Conservation (phyloP, 2,888 invertebrate genomes). For the Harpalus rufipes region DNA sequence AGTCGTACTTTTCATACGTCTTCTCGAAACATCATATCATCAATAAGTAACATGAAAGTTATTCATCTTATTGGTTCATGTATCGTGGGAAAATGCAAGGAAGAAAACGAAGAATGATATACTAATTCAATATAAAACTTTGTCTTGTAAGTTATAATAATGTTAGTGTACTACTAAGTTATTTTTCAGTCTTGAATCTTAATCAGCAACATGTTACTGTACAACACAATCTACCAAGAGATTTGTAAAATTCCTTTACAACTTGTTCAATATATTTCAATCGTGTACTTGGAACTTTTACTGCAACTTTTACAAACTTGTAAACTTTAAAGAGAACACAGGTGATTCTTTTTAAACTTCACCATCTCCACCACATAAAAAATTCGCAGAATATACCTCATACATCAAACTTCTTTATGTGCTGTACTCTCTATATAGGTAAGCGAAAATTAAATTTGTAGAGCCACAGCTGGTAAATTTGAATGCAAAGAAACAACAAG, state of each 20-base stretch:
- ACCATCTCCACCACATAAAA: conserved; percentile 31
- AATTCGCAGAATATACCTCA: conserved; percentile 32
- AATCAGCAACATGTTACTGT: neutral
- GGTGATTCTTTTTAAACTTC: conserved; percentile 44
- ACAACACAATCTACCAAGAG: conserved; percentile 3
- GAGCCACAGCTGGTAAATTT: conserved; percentile 28
- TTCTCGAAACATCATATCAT: too few species aligned
- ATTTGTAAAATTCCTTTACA: neutral
- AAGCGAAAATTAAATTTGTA: conserved; percentile 46
- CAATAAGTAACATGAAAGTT: too few species aligned
- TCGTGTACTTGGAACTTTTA: neutral
- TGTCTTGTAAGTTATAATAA: neutral
- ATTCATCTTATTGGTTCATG: too few species aligned
- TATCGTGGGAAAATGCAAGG: too few species aligned
- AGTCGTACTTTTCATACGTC: too few species aligned
- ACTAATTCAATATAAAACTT: too few species aligned
- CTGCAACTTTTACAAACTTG: conserved; percentile 47
- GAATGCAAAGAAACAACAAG: conserved; percentile 40
- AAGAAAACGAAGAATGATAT: too few species aligned
- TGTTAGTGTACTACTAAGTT: neutral
- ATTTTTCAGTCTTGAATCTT: neutral
- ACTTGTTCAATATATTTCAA: conserved; percentile 48
- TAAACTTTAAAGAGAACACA: conserved; percentile 21
- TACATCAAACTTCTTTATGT: conserved; percentile 25
- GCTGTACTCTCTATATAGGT: neutral